Base-by-base conservation (phyloP, 2,888 invertebrate species). In the Volucella zonaria region DNA sequence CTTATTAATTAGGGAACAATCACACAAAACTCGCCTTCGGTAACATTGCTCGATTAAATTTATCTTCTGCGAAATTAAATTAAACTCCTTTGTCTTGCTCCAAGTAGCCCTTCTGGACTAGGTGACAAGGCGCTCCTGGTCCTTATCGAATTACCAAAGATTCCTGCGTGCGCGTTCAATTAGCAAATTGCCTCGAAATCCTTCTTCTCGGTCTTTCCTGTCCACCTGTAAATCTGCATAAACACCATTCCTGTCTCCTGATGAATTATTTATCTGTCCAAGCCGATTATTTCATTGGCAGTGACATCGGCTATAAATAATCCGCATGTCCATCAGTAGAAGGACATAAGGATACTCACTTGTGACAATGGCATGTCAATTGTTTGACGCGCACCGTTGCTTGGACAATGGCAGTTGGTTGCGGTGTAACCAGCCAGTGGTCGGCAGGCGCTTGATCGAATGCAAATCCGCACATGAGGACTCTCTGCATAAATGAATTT, bases 361-460 rank as follows among this genome's bases (percentile, higher is more conserved):
- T 85, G 85, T 85, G 81, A 85, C 85, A 85, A 85, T 77, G 64
- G 81, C 85, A 85, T 85, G 85, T 85, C 85, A 85, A 85, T 85
- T 81, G 85, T 47, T 62, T 73, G 43, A 85, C 76, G 76, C 80
- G 54, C 51, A 61, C 67, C 66, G 49, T 61, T 45, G 64, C 61
- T 43, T 18, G 68, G 74, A 80, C 79, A 83, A 82, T 82, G 64
- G 82, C 64, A 75, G n/a, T 74, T 70, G 66, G 18, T 23, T 23
- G 18, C 18, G 18, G 2, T 23, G 18, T 23, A 23, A 23, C 18
- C 18, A 23, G 18, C 49, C 49, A 9, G 9, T 31, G 31, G 6
- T 4, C 43, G 66, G 58, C 74, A 43, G 70, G 59, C 54, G 68
- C 66, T 85, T 77, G 85, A 85, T 81, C 81, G 85, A 85, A 85